Evolutionary conservation across 2,113 vertebrate species (phyloP).

Genomic region (Macquaria australasica): DNA sequence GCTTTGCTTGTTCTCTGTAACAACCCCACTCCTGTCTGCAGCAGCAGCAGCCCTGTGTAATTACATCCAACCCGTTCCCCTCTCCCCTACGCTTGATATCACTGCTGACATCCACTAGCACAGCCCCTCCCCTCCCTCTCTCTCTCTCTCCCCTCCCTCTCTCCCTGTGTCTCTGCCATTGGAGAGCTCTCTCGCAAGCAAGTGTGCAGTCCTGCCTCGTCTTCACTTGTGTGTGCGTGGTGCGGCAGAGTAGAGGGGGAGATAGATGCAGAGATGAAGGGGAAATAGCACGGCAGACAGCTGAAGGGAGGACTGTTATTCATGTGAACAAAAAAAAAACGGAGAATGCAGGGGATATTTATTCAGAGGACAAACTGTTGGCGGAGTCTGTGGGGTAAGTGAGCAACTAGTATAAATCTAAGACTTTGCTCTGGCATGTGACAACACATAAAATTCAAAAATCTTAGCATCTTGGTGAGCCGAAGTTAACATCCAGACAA

Average conservation of each 20-base stretch:
- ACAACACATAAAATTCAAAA: not conserved
- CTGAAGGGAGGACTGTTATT: conserved; percentile 38
- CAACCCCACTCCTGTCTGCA: conserved; percentile 62
- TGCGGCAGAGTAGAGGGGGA: conserved; percentile 44
- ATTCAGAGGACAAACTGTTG: conserved; percentile 43
- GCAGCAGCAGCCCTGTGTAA: conserved; percentile 74
- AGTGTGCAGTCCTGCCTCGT: conserved; percentile 57
- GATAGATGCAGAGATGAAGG: conserved; percentile 34
- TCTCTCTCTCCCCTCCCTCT: conserved; percentile 32
- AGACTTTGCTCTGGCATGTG: conserved; percentile 26
- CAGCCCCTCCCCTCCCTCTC: conserved; percentile 52
- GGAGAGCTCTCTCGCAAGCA: conserved; percentile 48
- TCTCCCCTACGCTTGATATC: conserved; percentile 76
- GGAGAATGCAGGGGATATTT: conserved; percentile 38
- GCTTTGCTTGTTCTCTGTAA: conserved; percentile 62
- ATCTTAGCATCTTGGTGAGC: not conserved
- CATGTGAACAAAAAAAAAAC: not conserved
- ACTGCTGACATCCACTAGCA: conserved; percentile 74
- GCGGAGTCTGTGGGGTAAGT: conserved; percentile 65
- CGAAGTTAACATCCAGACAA: conserved; percentile 23
- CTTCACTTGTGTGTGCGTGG: conserved; percentile 59
- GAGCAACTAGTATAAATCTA: conserved; percentile 22
- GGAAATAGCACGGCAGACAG: conserved; percentile 36
- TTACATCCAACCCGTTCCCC: conserved; percentile 70
- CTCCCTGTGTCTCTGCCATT: conserved; percentile 14